phyloP scores from a whole-genome alignment of 2,797 vertebrate species.

The Ataeniobius toweri region DNA sequence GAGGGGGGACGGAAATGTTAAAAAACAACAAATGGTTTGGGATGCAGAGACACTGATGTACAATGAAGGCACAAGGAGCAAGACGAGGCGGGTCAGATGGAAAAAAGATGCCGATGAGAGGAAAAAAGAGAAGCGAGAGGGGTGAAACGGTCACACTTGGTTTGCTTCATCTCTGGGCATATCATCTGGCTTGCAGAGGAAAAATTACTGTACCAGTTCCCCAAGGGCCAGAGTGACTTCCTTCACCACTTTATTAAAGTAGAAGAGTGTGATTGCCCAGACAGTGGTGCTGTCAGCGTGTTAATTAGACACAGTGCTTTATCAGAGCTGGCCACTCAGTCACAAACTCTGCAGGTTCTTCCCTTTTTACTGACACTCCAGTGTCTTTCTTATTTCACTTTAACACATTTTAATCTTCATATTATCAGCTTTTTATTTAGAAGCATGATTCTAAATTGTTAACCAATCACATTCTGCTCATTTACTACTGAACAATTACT shows the following conservation, averaged over 20 bases:
- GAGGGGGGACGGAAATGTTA: neutral
- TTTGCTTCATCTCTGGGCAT: conserved; percentile 69
- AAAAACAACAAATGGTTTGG: conserved; percentile 5
- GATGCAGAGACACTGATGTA: conserved; percentile 57
- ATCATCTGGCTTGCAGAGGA: conserved; percentile 72
- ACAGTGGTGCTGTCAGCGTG: conserved; percentile 78
- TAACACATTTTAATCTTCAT: conserved; percentile 34
- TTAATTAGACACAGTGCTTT: conserved; percentile 83
- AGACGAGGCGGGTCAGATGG: conserved; percentile 30
- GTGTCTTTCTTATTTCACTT: conserved; percentile 31
- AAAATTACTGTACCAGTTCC: conserved; percentile 74
- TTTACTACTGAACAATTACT: conserved; percentile 11
- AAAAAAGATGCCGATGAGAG: conserved; percentile 29
- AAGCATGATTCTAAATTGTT: conserved; percentile 11
- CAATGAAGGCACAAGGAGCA: conserved; percentile 36
- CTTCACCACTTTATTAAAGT: conserved; percentile 82
- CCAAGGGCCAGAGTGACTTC: conserved; percentile 75
- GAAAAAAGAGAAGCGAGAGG: conserved; percentile 32
- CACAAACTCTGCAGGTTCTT: conserved; percentile 23
- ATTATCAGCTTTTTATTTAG: conserved; percentile 34
- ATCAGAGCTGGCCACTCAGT: conserved; percentile 77
- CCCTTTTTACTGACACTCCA: conserved; percentile 30
- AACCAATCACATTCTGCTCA: conserved; percentile 4
- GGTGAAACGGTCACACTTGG: conserved; percentile 69
- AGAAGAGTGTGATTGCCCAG: conserved; percentile 78